These are phyloP conservation scores for Avahi laniger DNA, from an alignment of 2,797 vertebrate species.

Conservation along the genomic window DNA sequence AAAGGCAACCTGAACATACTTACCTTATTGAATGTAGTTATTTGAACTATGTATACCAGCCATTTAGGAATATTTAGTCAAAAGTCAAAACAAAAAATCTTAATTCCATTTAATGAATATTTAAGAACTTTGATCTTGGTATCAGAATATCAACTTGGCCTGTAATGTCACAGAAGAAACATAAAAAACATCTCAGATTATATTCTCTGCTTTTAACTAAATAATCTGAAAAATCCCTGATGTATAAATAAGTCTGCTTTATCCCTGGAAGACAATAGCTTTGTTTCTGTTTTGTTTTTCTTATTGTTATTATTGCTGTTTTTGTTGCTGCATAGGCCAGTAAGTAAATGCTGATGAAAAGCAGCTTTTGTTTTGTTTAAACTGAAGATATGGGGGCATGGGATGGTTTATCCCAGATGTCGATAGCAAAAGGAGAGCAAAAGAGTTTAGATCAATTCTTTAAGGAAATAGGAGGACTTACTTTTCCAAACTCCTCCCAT, in stretches of 20 bases:
- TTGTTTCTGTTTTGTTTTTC: not conserved
- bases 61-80: conserved; percentile 12
- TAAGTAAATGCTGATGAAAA: not conserved
- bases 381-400: not conserved
- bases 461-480: conserved; percentile 2
- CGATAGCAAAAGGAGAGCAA: not conserved
- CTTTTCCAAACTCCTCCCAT: not conserved
- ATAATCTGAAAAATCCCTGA: not conserved
- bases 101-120: conserved; percentile 16
- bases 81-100: not conserved
- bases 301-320: not conserved
- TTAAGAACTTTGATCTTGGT: not conserved
- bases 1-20: not conserved
- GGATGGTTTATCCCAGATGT: not conserved
- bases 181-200: not conserved
- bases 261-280: not conserved
- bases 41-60: not conserved
- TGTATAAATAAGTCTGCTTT: not conserved
- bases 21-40: not conserved
- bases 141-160: not conserved
- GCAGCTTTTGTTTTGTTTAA: conserved; percentile 31
- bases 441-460: not conserved
- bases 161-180: conserved; percentile 9
- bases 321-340: not conserved
- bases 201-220: conserved; percentile 15